phyloP scores from a whole-genome alignment of 2,113 vertebrate genomes.

The Rhynchopsitta pachyrhyncha region DNA sequence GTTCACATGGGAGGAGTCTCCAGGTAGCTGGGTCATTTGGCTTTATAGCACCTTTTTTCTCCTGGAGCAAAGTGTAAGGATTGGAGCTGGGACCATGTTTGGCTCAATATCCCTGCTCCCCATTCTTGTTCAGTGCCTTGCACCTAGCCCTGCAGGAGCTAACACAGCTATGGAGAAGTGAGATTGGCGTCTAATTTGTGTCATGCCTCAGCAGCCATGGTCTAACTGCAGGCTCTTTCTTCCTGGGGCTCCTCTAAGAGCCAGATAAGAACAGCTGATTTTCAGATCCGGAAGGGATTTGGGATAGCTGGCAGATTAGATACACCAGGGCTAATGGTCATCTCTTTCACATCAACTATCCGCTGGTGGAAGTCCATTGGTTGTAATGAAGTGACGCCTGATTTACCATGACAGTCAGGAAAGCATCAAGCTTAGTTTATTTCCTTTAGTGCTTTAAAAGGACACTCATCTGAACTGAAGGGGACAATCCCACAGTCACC shows the following conservation, averaged over 20 bases:
- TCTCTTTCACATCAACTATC: background rate
- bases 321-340: conserved; percentile 1
- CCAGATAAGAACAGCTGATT: conserved; percentile 50
- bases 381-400: background rate
- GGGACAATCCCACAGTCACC: background rate
- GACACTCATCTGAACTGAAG: background rate
- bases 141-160: conserved; percentile 52
- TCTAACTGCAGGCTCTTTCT: conserved; percentile 46
- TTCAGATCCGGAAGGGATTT: background rate
- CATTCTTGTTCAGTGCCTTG: conserved; percentile 20
- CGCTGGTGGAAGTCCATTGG: background rate
- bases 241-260: conserved; percentile 46
- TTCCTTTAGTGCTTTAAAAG: background rate
- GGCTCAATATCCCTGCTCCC: conserved; percentile 4
- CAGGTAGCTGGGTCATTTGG: background rate
- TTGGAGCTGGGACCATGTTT: background rate
- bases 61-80: background rate
- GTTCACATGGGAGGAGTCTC: background rate
- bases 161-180: conserved; percentile 45
- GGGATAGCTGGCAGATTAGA: background rate
- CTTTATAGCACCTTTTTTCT: background rate
- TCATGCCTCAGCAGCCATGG: conserved; percentile 64
- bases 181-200: conserved; percentile 42
- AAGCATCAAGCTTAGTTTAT: background rate
- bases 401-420: conserved; percentile 17